These are phyloP conservation scores for Acronicta psi DNA, from an alignment of 2,888 invertebrate species.

Conservation along the genomic window DNA sequence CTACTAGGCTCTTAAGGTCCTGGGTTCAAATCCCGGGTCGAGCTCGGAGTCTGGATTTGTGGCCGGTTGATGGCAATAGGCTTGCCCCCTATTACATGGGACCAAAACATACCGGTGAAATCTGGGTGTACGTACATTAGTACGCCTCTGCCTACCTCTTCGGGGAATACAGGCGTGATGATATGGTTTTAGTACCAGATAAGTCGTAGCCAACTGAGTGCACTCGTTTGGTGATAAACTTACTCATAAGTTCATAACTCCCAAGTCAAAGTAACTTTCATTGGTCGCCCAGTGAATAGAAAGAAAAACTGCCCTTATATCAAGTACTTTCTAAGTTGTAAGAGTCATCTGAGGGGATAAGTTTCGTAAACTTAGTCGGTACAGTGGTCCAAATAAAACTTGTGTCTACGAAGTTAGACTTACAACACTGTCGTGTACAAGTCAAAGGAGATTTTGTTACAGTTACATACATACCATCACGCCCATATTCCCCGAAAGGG, in stretches of 20 bases:
- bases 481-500: too few relatives aligned
- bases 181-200: too few relatives aligned
- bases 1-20: too few relatives aligned
- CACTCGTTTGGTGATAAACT: background rate
- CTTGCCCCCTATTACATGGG: too few relatives aligned
- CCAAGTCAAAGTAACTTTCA: background rate
- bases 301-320: constrained; percentile 23
- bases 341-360: constrained; percentile 28
- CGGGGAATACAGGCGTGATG: too few relatives aligned
- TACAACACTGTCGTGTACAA: background rate
- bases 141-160: too few relatives aligned
- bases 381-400: constrained; percentile 29
- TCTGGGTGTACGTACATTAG: too few relatives aligned
- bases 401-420: constrained; percentile 13
- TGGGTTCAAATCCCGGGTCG: too few relatives aligned
- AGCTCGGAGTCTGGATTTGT: too few relatives aligned
- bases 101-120: too few relatives aligned
- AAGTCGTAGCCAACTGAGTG: background rate
- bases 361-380: constrained; percentile 29
- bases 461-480: too few relatives aligned
- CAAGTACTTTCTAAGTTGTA: constrained; percentile 20
- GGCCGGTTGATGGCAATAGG: too few relatives aligned
- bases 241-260: background rate
- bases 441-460: constrained; percentile 9
- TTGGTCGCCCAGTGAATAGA: background rate